These are phyloP conservation scores for Limnephilus auricula DNA, from an alignment of 2,888 invertebrate species.

Conservation along the genomic window DNA sequence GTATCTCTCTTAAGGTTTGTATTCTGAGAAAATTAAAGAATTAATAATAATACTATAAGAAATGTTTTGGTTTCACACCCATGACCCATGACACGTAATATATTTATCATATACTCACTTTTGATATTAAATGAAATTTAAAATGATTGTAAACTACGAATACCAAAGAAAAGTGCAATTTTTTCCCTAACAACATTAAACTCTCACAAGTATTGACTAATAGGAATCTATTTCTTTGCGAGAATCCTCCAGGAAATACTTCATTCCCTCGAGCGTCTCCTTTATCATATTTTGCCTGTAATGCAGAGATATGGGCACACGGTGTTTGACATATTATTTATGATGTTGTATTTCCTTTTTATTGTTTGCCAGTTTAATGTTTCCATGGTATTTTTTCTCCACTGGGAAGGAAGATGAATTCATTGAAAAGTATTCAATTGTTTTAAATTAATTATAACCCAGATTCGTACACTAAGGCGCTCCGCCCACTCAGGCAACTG, in stretches of 20 bases:
- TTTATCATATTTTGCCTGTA: conserved; percentile 25
- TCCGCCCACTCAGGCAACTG: too few relatives aligned
- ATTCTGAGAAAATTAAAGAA: too few relatives aligned
- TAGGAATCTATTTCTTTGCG: neutral
- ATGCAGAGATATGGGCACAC: neutral
- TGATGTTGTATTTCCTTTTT: neutral
- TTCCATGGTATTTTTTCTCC: neutral
- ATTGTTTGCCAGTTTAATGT: neutral
- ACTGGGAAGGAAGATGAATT: neutral
- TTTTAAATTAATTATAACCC: neutral
- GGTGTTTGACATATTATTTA: neutral
- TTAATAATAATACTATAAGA: too few relatives aligned
- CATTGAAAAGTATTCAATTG: neutral
- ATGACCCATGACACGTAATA: too few relatives aligned
- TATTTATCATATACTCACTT: too few relatives aligned
- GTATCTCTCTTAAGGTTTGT: too few relatives aligned
- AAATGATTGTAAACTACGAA: neutral
- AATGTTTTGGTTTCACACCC: too few relatives aligned
- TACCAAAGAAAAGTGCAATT: neutral
- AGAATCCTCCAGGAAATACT: neutral
- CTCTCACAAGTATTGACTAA: conserved; percentile 12
- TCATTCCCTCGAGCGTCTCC: neutral
- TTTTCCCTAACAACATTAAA: neutral
- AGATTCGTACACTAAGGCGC: too few relatives aligned
- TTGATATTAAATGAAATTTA: neutral